A percentile compares a stretch with the other conserved stretches of the same genome.
These are phyloP conservation scores for Discoglossus pictus DNA, from an alignment of 2,797 vertebrate species.

Conservation along the genomic window DNA sequence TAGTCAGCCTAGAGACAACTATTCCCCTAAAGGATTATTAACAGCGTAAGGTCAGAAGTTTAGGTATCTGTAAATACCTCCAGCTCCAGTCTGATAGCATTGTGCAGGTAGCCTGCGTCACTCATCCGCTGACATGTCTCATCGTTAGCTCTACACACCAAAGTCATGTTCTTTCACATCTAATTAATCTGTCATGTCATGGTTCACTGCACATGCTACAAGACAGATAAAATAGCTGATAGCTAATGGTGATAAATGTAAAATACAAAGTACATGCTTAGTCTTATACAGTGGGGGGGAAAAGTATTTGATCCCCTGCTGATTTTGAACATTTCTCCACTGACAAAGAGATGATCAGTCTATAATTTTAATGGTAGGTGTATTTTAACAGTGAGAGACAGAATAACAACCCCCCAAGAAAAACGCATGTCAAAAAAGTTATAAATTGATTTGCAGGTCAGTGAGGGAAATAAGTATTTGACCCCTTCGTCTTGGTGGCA, in stretches of 20 bases:
- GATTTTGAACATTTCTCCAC: too few species aligned
- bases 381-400: too few species aligned
- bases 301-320: too few species aligned
- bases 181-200: slow-evolving; percentile 43
- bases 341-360: too few species aligned
- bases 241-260: slow-evolving; percentile 6
- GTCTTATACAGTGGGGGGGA: too few species aligned
- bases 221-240: slow-evolving; percentile 14
- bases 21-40: slow-evolving; percentile 26
- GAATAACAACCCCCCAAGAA: too few species aligned
- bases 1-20: slow-evolving; percentile 20
- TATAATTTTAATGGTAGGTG: too few species aligned
- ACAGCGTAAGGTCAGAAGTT: slow-evolving; percentile 38
- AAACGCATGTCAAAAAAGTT: too few species aligned
- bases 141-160: slow-evolving; percentile 34
- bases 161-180: slow-evolving; percentile 26
- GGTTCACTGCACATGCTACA: slow-evolving; percentile 6
- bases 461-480: too few species aligned
- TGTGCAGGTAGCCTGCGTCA: slow-evolving; percentile 16
- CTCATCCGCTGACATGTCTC: slow-evolving; percentile 30
- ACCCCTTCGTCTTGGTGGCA: too few species aligned
- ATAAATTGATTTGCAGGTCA: too few species aligned
- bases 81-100: slow-evolving; percentile 6
- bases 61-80: too few species aligned
- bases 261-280: not conserved